Evolutionary conservation across 2,113 vertebrate genomes (phyloP).

Genomic region (Sarotherodon lohbergeri): DNA sequence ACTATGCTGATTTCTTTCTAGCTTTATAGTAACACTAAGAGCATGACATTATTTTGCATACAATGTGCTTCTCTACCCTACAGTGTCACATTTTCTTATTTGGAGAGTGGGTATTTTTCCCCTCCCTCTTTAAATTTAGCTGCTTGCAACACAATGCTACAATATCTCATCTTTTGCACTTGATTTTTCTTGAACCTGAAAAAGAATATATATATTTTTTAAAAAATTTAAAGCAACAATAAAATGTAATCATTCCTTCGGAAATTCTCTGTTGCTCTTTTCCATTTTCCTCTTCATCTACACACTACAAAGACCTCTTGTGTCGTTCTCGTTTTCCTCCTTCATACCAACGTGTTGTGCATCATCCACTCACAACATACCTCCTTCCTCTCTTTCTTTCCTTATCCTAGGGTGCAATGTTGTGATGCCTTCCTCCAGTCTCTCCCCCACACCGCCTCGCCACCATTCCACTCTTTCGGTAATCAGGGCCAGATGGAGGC

Average conservation of each 20-base stretch:
- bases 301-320: background rate
- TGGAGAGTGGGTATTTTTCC: background rate
- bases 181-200: background rate
- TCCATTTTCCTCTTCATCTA: background rate
- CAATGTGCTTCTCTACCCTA: background rate
- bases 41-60: background rate
- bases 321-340: conserved; percentile 17
- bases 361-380: conserved; percentile 66
- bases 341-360: conserved; percentile 37
- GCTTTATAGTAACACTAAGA: background rate
- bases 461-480: conserved; percentile 69
- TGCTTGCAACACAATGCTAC: background rate
- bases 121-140: background rate
- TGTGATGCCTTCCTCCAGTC: conserved; percentile 51
- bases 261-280: background rate
- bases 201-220: rapidly evolving
- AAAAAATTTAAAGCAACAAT: background rate
- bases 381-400: conserved; percentile 73
- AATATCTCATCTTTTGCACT: background rate
- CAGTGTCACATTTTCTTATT: background rate
- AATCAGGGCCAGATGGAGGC: conserved; percentile 99
- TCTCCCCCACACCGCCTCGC: conserved; percentile 73
- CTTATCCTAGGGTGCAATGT: conserved; percentile 80
- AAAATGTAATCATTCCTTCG: background rate
- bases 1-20: background rate